These are phyloP conservation scores for Engystomops pustulosus DNA, from an alignment of 2,113 vertebrate species.

Conservation along the genomic window DNA sequence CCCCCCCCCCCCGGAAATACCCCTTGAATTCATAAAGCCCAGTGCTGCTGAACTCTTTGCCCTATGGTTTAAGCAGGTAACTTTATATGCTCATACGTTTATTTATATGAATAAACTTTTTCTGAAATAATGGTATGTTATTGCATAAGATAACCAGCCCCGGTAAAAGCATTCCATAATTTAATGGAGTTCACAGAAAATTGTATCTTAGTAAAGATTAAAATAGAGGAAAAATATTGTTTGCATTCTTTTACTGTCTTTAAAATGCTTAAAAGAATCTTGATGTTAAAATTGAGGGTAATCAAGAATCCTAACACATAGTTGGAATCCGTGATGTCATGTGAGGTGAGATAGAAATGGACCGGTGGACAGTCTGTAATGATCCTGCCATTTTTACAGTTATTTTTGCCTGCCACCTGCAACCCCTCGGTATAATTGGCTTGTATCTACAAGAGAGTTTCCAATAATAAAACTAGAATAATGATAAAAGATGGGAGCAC, in stretches of 20 bases:
- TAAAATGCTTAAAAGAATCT: conserved; percentile 15
- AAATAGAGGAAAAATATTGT: not conserved
- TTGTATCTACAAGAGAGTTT: not conserved
- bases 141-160: not conserved
- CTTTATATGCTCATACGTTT: no score
- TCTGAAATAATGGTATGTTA: not conserved
- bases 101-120: no score
- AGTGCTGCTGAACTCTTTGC: no score
- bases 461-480: conserved; percentile 1
- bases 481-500: not conserved
- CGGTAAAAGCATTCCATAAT: not conserved
- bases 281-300: conserved; percentile 12
- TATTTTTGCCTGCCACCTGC: not conserved
- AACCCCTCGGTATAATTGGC: conserved; percentile 10
- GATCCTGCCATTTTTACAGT: conserved; percentile 35
- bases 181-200: not conserved
- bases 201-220: not conserved
- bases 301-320: conserved; percentile 11
- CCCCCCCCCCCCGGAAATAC: no score
- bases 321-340: conserved; percentile 18
- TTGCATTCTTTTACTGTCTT: not conserved
- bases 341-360: not conserved
- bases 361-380: conserved; percentile 25
- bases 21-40: no score
- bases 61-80: no score